phyloP scores from a whole-genome alignment of 37 sponge, comb jelly and placozoan genomes.

The Tethya wilhelma region DNA sequence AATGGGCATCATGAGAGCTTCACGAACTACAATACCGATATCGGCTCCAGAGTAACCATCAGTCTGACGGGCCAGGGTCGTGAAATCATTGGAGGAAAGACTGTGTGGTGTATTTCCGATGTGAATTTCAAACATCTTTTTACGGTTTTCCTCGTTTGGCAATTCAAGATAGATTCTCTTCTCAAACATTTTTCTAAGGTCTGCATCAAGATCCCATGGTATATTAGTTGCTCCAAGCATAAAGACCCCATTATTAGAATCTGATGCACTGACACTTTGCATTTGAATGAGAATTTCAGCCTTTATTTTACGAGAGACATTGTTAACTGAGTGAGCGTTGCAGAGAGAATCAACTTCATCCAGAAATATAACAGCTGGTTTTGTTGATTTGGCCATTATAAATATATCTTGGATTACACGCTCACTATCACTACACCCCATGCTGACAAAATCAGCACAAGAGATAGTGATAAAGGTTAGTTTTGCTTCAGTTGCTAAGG shows the following conservation, averaged over 20 bases:
- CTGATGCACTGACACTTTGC: constrained; percentile 97
- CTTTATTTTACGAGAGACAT: constrained; percentile 94
- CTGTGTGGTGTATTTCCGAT: constrained; percentile 82
- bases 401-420: constrained; percentile 91
- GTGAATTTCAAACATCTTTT: constrained; percentile 87
- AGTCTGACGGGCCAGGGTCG: constrained; percentile 65
- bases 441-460: constrained; percentile 93
- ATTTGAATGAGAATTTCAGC: constrained; percentile 99
- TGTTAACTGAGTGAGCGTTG: constrained; percentile 85
- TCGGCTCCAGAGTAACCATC: constrained; percentile 98
- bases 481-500: constrained; percentile 99
- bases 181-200: constrained; percentile 95
- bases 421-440: constrained; percentile 98
- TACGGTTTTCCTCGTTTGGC: constrained; percentile 86
- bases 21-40: constrained; percentile 89
- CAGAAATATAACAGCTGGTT: constrained; percentile 98
- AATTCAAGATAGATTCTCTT: constrained; percentile 98
- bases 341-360: constrained; percentile 99
- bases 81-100: constrained; percentile 60
- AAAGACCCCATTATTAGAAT: constrained; percentile 93
- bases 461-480: constrained; percentile 98
- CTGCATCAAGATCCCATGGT: constrained; percentile 96
- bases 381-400: constrained; percentile 85
- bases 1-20: constrained; percentile 98
- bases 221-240: constrained; percentile 99